Evolutionary conservation across 2,113 vertebrate species (phyloP).

Genomic region (Equus przewalskii): DNA sequence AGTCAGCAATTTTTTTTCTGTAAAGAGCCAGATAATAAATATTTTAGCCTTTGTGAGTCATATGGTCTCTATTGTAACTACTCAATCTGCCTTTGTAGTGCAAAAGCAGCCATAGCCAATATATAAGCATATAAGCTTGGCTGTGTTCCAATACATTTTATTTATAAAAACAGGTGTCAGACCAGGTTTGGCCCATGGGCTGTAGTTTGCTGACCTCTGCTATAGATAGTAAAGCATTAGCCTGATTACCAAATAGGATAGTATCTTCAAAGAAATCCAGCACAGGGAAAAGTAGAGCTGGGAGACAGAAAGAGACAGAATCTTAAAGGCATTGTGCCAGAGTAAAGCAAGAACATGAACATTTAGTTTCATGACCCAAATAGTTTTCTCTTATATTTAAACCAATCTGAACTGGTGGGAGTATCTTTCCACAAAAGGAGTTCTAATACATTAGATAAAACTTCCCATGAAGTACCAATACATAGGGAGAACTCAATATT

Average conservation of each 20-base stretch:
- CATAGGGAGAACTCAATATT: not conserved
- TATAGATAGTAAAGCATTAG: not conserved
- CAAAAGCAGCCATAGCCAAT: not conserved
- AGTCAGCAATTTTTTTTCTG: not conserved
- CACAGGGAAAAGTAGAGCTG: not conserved
- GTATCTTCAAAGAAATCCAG: not conserved
- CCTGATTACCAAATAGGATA: not conserved
- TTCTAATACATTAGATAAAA: not conserved
- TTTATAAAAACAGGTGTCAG: not conserved
- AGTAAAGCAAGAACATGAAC: not conserved
- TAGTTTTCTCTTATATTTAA: not conserved
- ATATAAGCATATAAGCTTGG: not conserved
- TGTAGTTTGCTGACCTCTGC: not conserved
- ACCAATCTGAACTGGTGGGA: not conserved
- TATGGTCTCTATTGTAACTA: not conserved
- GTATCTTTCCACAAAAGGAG: not conserved
- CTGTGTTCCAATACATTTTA: not conserved
- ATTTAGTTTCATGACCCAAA: not conserved
- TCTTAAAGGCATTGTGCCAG: not conserved
- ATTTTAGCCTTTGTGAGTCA: not conserved
- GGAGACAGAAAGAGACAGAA: not conserved
- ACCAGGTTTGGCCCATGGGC: not conserved
- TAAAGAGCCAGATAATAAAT: not conserved
- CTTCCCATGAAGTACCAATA: not conserved
- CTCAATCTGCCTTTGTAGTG: not conserved